Conservation (phyloP, 1,140 invertebrate species). For the Mylabris phalerata region DNA sequence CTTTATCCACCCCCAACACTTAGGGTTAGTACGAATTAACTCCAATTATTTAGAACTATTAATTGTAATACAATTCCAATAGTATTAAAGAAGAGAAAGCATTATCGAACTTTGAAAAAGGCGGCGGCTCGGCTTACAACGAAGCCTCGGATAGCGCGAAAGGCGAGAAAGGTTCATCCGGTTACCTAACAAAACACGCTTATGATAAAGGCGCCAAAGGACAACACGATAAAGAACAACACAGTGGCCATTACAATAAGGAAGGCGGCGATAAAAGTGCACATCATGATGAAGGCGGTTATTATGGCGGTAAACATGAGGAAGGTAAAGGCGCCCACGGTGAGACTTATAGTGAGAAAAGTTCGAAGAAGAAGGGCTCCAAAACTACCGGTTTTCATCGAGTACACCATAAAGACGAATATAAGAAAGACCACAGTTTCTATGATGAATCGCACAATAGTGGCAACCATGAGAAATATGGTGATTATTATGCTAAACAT, state of each 20-base stretch:
- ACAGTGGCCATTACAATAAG: constrained; percentile 43
- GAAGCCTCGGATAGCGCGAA: constrained; percentile 30
- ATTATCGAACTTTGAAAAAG: constrained; percentile 1
- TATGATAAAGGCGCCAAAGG: constrained; percentile 44
- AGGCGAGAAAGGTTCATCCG: constrained; percentile 36
- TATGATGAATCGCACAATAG: constrained; percentile 61
- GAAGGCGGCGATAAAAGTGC: constrained; percentile 39
- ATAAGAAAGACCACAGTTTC: constrained; percentile 65
- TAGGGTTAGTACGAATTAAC: no score
- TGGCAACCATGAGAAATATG: constrained; percentile 54
- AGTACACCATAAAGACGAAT: constrained; percentile 66
- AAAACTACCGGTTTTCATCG: constrained; percentile 65
- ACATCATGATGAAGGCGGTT: constrained; percentile 38
- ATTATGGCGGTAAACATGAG: constrained; percentile 40
- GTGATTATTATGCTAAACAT: constrained; percentile 44
- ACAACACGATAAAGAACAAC: constrained; percentile 40
- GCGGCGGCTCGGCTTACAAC: constrained; percentile 4
- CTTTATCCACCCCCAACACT: no score
- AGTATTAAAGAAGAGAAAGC: no score
- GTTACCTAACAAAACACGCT: constrained; percentile 40
- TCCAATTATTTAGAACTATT: no score
- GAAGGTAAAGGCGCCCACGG: constrained; percentile 40
- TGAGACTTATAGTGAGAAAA: constrained; percentile 41
- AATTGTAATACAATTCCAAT: no score
- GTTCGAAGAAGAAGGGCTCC: constrained; percentile 57